Conservation (phyloP, 2,888 invertebrate species). For the Deroplatys truncata region DNA sequence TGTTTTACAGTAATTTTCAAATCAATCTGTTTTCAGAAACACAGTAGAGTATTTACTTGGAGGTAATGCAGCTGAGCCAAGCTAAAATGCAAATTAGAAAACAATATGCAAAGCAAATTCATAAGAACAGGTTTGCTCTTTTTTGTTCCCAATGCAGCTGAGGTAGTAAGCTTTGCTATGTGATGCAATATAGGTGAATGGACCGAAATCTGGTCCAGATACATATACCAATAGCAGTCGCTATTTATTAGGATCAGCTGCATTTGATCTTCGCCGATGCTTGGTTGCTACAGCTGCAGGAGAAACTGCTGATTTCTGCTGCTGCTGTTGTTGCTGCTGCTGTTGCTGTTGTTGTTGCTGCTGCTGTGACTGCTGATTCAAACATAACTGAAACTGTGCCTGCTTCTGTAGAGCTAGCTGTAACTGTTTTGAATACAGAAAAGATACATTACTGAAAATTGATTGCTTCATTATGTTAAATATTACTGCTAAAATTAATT, state of each 20-base stretch:
- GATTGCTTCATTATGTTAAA: background rate
- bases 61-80: background rate
- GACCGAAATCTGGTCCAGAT: background rate
- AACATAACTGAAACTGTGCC: constrained; percentile 27
- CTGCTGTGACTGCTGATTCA: constrained; percentile 41
- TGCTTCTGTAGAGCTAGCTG: constrained; percentile 32
- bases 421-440: constrained; percentile 9
- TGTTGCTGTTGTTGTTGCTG: constrained; percentile 33
- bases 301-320: constrained; percentile 33
- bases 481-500: background rate
- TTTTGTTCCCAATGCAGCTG: background rate
- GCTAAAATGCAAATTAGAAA: background rate
- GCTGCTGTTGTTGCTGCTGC: constrained; percentile 41
- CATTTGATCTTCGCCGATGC: constrained; percentile 42
- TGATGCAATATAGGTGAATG: background rate
- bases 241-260: constrained; percentile 43
- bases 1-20: no score
- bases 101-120: background rate
- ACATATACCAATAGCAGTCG: constrained; percentile 16
- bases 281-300: constrained; percentile 39
- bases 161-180: background rate
- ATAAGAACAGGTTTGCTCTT: background rate
- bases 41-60: no score
- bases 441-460: background rate
- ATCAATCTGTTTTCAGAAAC: no score